Conservation (phyloP, 2,797 vertebrate species). For the Ceyx erithaca region DNA sequence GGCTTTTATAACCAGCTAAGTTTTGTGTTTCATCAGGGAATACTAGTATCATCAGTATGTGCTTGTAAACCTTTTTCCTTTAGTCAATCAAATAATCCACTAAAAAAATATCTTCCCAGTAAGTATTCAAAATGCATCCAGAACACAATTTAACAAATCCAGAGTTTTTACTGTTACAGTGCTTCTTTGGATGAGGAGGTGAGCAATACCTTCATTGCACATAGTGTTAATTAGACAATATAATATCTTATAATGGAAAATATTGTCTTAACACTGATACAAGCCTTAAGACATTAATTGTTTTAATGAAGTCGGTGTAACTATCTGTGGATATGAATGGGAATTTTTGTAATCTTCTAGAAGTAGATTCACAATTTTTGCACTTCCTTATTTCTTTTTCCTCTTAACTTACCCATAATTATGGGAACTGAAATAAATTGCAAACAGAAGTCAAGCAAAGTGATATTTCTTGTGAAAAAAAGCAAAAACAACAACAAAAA, state of each 20-base stretch:
- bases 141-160: background rate
- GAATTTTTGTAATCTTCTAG: background rate
- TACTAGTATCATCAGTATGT: background rate
- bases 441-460: background rate
- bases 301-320: background rate
- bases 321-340: background rate
- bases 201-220: background rate
- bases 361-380: background rate
- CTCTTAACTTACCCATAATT: background rate
- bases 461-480: slow-evolving; percentile 18
- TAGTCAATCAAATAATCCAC: background rate
- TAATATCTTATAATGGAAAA: background rate
- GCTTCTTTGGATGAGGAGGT: background rate
- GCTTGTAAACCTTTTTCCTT: background rate
- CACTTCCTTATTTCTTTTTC: background rate
- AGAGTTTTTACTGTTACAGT: background rate
- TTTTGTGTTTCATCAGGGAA: background rate
- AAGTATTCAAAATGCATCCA: background rate
- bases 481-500: too few relatives aligned
- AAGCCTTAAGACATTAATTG: background rate
- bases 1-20: background rate
- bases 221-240: background rate
- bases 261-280: background rate
- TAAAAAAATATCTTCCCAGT: background rate
- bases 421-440: background rate